Conservation (phyloP, 1,140 invertebrate genomes). For the Ctenoplectra terminalis region DNA sequence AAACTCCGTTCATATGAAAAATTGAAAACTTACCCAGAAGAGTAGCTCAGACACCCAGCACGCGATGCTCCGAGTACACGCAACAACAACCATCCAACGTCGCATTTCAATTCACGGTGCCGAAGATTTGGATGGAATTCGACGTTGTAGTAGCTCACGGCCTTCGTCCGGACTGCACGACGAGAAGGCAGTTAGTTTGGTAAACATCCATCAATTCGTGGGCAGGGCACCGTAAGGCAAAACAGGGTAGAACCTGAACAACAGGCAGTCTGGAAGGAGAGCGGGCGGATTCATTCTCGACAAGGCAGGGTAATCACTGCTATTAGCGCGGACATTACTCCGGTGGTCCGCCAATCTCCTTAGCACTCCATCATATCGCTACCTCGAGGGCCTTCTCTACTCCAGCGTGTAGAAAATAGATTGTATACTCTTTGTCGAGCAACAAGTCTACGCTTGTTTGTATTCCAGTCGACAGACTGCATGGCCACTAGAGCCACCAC, state of each 20-base stretch:
- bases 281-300: constrained; percentile 78
- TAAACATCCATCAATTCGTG: constrained; percentile 81
- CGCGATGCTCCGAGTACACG: neutral
- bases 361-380: constrained; percentile 73
- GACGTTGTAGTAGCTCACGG: constrained; percentile 60
- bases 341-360: constrained; percentile 81
- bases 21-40: too few species aligned
- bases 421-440: constrained; percentile 10
- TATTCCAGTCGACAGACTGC: neutral
- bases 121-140: constrained; percentile 51
- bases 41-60: too few species aligned
- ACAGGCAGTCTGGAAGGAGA: constrained; percentile 66
- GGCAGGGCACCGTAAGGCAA: constrained; percentile 57
- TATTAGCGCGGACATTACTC: constrained; percentile 82
- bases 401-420: constrained; percentile 57
- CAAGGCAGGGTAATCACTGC: constrained; percentile 82
- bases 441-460: constrained; percentile 27
- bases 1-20: too few species aligned
- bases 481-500: neutral
- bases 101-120: constrained; percentile 54
- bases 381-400: constrained; percentile 50
- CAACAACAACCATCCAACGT: neutral
- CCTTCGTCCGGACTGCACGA: constrained; percentile 45
- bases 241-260: constrained; percentile 56
- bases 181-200: constrained; percentile 70